Percentiles rank a stretch among this genome's conserved stretches.
Conservation (phyloP, 2,797 vertebrate genomes). For the Galago senegalensis region DNA sequence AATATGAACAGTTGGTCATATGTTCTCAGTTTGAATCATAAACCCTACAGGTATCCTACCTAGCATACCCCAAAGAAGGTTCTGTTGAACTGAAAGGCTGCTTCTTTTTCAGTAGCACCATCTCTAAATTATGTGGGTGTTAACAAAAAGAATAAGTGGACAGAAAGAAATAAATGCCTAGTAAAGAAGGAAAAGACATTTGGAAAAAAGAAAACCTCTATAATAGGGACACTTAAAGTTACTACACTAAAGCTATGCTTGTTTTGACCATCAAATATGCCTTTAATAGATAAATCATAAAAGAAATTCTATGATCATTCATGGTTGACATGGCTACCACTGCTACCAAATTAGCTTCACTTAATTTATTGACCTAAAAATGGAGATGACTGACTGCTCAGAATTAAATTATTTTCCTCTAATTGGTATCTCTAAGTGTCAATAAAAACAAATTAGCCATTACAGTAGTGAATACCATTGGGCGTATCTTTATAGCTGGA, state of each 20-base stretch:
- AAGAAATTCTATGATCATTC: background rate
- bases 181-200: background rate
- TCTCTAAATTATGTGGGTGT: background rate
- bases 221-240: background rate
- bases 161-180: background rate
- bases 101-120: background rate
- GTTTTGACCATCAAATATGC: background rate
- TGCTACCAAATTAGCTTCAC: conserved; percentile 3
- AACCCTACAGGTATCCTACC: background rate
- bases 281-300: background rate
- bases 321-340: background rate
- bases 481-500: background rate
- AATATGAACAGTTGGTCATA: background rate
- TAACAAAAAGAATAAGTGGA: background rate
- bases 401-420: conserved; percentile 59
- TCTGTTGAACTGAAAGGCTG: conserved; percentile 6
- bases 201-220: background rate
- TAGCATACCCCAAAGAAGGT: background rate
- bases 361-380: conserved; percentile 49
- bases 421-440: background rate
- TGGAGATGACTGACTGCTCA: conserved; percentile 18
- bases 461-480: conserved; percentile 23
- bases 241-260: background rate
- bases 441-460: conserved; percentile 59
- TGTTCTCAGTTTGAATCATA: background rate